Base-by-base conservation (phyloP, 2,888 invertebrate genomes). In the Atethmia centrago region DNA sequence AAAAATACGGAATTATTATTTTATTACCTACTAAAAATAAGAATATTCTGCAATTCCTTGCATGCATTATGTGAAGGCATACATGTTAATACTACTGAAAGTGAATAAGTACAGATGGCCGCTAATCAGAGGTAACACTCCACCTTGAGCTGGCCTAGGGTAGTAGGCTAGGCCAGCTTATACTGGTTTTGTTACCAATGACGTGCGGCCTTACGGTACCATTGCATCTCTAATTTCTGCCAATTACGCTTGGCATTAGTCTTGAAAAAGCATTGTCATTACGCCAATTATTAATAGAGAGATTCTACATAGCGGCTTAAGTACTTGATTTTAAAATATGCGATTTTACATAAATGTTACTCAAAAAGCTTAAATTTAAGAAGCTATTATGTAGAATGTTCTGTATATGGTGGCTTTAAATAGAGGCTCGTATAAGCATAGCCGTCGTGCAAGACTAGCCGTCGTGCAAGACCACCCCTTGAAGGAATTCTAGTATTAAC, bases 331-430 rank as follows among this genome's bases (percentile, higher is more conserved):
- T 28, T 40, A 31, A 67, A 51, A 25, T 42, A 64, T 21, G 12
- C 16, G 5, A 42, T 42, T 62, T 19, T 19, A 42, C 19, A 59
- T n/a, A 19, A 7, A 62, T 45, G 45, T 28, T 28, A 45, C 4
- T 28, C 7, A 64, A 49, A 64, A 64, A 31, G n/a, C n/a, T 51
- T 53, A 36, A 36, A 36, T 42, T 58, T 55, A 25, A 56, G n/a
- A 69, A 69, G 47, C 56, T 40, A 53, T 66, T 42, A 49, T 14
- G 56, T 67, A 49, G 42, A 79, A 79, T 71, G 4, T 42, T 47
- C 12, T 25, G 21, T 62, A 36, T 51, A 58, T 40, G 31, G 64
- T 61, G 59, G 56, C 42, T 49, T 62, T 53, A 25, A 40, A 62
- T 49, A 58, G 21, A 56, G 2, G 69, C 45, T 56, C 12, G 16